Percentiles rank a stretch among this genome's conserved stretches.
These are phyloP conservation scores for Dendrocopos noguchii DNA, from an alignment of 2,113 vertebrate genomes.

Conservation along the genomic window DNA sequence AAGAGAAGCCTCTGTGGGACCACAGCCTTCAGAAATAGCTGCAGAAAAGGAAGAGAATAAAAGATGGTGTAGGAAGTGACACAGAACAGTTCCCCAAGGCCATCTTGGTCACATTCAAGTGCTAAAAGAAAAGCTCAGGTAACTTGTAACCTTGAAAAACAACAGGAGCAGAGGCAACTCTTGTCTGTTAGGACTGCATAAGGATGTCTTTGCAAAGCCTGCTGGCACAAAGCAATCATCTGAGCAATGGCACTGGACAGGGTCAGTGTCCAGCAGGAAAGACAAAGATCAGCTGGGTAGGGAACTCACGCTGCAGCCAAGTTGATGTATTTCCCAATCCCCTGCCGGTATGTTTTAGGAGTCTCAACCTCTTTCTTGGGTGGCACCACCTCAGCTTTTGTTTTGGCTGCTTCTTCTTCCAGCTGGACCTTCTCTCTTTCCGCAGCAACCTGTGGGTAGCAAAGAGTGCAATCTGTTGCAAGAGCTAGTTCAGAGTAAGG, in stretches of 20 bases:
- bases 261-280: not conserved
- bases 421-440: conserved; percentile 85
- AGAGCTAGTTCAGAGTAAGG: not conserved
- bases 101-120: not conserved
- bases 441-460: conserved; percentile 84
- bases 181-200: not conserved
- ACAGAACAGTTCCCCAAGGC: not conserved
- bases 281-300: not conserved
- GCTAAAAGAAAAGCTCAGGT: not conserved
- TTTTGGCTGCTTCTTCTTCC: conserved; percentile 79
- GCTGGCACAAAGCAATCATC: not conserved
- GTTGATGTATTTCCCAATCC: conserved; percentile 97
- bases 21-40: not conserved
- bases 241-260: not conserved
- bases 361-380: conserved; percentile 75
- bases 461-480: not conserved
- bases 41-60: conserved; percentile 36
- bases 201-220: not conserved
- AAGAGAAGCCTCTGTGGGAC: not conserved
- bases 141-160: not conserved
- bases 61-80: conserved; percentile 5
- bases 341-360: conserved; percentile 88
- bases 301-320: conserved; percentile 83
- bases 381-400: conserved; percentile 60
- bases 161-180: not conserved